phyloP scores from a whole-genome alignment of 2,113 vertebrate species.

The Lophius piscatorius region DNA sequence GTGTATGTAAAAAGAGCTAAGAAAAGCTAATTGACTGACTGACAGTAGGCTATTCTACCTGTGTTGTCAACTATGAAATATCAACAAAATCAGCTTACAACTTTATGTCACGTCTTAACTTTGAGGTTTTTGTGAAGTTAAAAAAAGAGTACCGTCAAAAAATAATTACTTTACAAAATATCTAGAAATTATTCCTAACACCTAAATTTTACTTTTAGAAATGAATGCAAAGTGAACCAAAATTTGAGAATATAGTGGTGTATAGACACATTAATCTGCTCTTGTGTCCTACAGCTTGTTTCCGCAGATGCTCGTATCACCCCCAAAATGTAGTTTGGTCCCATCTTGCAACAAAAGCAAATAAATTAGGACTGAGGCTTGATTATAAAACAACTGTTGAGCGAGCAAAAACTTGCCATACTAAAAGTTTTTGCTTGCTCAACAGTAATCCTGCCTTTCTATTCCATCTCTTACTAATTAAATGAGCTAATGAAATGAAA shows the following conservation, averaged over 20 bases:
- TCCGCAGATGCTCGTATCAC: too few relatives aligned
- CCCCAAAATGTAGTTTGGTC: too few relatives aligned
- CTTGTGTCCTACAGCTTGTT: too few relatives aligned
- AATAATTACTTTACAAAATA: too few relatives aligned
- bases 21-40: slow-evolving; percentile 11
- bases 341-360: slow-evolving; percentile 20
- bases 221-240: too few relatives aligned
- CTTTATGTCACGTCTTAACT: not conserved
- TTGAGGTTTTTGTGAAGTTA: not conserved
- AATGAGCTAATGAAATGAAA: slow-evolving; percentile 52
- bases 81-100: slow-evolving; percentile 5
- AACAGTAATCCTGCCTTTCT: slow-evolving; percentile 16
- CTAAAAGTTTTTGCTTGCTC: not conserved
- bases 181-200: too few relatives aligned
- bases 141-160: too few relatives aligned
- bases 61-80: slow-evolving; percentile 7
- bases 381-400: slow-evolving; percentile 33
- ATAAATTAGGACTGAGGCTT: too few relatives aligned
- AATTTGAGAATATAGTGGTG: too few relatives aligned
- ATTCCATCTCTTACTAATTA: slow-evolving; percentile 29
- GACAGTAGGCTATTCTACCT: not conserved
- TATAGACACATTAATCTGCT: too few relatives aligned
- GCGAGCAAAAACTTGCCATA: slow-evolving; percentile 16
- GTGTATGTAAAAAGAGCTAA: too few relatives aligned
- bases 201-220: too few relatives aligned